Percentiles rank a stretch among this genome's conserved stretches.
Evolutionary conservation across 2,797 vertebrate genomes (phyloP).

Genomic region (Macropus fuliginosus): DNA sequence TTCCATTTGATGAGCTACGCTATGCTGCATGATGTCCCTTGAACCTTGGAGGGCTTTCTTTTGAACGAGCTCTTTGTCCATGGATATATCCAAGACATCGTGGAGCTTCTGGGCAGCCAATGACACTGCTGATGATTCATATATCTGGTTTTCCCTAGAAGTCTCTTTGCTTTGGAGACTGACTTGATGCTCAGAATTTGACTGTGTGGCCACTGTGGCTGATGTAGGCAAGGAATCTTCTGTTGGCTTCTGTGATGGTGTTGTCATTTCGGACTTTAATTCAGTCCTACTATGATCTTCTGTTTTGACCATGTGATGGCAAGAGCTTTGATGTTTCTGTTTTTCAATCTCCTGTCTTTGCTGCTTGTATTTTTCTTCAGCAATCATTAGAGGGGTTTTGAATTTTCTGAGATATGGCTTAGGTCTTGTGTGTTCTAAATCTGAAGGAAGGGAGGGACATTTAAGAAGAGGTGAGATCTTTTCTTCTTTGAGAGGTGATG

Average conservation of each 20-base stretch:
- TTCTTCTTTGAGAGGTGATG: constrained; percentile 82
- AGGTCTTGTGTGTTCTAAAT: constrained; percentile 84
- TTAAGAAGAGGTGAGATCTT: constrained; percentile 83
- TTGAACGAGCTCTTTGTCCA: constrained; percentile 76
- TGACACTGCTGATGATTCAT: constrained; percentile 29
- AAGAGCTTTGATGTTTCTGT: constrained; percentile 78
- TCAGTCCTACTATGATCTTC: constrained; percentile 57
- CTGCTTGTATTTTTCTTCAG: constrained; percentile 91
- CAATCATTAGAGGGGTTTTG: constrained; percentile 94
- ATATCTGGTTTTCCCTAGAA: constrained; percentile 24
- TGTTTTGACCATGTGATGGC: constrained; percentile 44
- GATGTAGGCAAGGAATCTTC: constrained; percentile 7
- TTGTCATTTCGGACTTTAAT: constrained; percentile 53
- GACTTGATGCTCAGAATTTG: constrained; percentile 22
- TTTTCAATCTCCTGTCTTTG: constrained; percentile 87
- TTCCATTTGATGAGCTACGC: constrained; percentile 76
- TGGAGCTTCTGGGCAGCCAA: constrained; percentile 71
- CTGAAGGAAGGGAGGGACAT: constrained; percentile 89
- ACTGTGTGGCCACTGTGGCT: constrained; percentile 3
- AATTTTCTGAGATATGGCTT: constrained; percentile 91
- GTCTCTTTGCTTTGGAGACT: not conserved
- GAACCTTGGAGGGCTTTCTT: constrained; percentile 70
- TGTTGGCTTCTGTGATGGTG: constrained; percentile 42
- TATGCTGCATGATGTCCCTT: constrained; percentile 76
- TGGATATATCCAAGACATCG: constrained; percentile 79